A percentile compares a stretch with the other conserved stretches of the same genome.
These are phyloP conservation scores for Lamellibrachia satsuma DNA, from an alignment of 2,888 invertebrate genomes.

Conservation along the genomic window DNA sequence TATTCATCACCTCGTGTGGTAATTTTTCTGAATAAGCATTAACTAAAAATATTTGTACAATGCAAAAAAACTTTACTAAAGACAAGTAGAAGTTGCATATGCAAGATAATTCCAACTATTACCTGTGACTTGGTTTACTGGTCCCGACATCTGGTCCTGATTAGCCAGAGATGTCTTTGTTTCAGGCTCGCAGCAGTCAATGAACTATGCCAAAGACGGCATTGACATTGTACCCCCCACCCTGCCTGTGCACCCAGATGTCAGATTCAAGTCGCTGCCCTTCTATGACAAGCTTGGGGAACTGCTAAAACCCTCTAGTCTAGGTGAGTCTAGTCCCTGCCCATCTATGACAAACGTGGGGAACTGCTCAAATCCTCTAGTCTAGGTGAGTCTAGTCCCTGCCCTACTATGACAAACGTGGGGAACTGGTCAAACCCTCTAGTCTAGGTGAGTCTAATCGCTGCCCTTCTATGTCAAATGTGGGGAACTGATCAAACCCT, in stretches of 20 bases:
- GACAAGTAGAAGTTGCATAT: too few relatives aligned
- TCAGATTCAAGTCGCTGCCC: constrained; percentile 88
- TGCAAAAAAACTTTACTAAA: too few relatives aligned
- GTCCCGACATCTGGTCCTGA: background rate
- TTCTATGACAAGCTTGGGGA: constrained; percentile 91
- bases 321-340: constrained; percentile 78
- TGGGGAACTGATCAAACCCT: too few relatives aligned
- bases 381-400: constrained; percentile 71
- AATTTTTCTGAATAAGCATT: too few relatives aligned
- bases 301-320: constrained; percentile 87
- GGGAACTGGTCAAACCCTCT: constrained; percentile 67
- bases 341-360: constrained; percentile 89
- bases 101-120: background rate
- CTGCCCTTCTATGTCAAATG: constrained; percentile 75
- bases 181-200: background rate
- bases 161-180: background rate
- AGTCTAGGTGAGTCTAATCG: too few relatives aligned
- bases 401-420: constrained; percentile 72
- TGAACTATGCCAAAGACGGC: constrained; percentile 4
- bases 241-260: constrained; percentile 88
- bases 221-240: background rate
- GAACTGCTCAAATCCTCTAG: constrained; percentile 91
- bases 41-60: too few relatives aligned
- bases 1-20: too few relatives aligned
- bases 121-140: background rate